These are phyloP conservation scores for Branchellion lobata DNA, from an alignment of 2,888 invertebrate species.

Conservation along the genomic window DNA sequence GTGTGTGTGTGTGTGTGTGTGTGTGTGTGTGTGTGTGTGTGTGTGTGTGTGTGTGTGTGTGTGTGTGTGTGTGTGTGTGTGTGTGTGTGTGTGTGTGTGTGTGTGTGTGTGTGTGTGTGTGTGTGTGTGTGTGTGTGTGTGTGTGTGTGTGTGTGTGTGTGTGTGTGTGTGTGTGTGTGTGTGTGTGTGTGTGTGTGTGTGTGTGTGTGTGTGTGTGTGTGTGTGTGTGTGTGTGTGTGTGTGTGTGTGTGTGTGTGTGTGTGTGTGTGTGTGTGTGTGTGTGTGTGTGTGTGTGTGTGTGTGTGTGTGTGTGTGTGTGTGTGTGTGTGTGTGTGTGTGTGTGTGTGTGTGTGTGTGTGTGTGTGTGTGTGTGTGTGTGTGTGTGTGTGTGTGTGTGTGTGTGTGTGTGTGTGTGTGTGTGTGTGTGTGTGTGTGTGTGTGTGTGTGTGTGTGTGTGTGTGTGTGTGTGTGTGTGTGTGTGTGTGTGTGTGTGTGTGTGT, in stretches of 20 bases:
- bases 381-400: too few relatives aligned
- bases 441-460: conserved; percentile 11
- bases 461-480: conserved; percentile 22
- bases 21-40: conserved; percentile 12
- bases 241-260: conserved; percentile 14
- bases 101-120: conserved; percentile 24
- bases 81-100: background rate
- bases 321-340: conserved; percentile 12
- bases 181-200: too few relatives aligned
- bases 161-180: too few relatives aligned
- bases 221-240: conserved; percentile 22
- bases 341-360: conserved; percentile 22
- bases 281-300: too few relatives aligned
- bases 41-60: conserved; percentile 22
- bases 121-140: conserved; percentile 15
- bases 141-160: too few relatives aligned
- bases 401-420: too few relatives aligned
- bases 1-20: too few relatives aligned
- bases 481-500: conserved; percentile 11
- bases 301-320: too few relatives aligned
- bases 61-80: conserved; percentile 9
- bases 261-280: too few relatives aligned
- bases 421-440: too few relatives aligned
- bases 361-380: conserved; percentile 10
- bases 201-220: conserved; percentile 6